Evolutionary conservation across 1,140 invertebrate species (phyloP).

Genomic region (Mercenaria mercenaria): DNA sequence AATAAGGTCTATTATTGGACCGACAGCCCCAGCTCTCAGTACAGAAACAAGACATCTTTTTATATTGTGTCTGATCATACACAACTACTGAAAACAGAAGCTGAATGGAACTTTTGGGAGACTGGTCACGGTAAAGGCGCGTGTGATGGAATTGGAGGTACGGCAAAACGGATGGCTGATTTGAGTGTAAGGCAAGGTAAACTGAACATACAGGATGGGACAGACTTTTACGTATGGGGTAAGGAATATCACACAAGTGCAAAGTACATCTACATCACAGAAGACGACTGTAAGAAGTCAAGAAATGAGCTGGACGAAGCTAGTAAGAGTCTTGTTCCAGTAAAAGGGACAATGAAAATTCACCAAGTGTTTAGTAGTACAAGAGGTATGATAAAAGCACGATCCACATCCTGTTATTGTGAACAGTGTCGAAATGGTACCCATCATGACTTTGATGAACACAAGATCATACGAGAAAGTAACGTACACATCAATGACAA

Average conservation of each 20-base stretch:
- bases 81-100: neutral
- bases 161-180: neutral
- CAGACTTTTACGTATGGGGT: slow-evolving; percentile 1
- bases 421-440: too few species aligned
- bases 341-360: neutral
- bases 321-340: neutral
- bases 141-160: slow-evolving; percentile 28
- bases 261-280: neutral
- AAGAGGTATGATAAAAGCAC: too few species aligned
- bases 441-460: too few species aligned
- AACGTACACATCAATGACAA: neutral
- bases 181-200: neutral
- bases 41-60: slow-evolving; percentile 22
- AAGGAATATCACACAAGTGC: neutral
- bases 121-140: slow-evolving; percentile 17
- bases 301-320: neutral
- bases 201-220: neutral
- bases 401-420: too few species aligned
- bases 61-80: neutral
- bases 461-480: too few species aligned
- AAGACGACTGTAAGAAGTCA: neutral
- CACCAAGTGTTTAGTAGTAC: neutral
- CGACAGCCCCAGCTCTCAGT: slow-evolving; percentile 52
- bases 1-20: slow-evolving; percentile 69
- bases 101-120: slow-evolving; percentile 36